Conservation (phyloP, 64 coral and sea anemone genomes). For the Stichodactyla mertensii region DNA sequence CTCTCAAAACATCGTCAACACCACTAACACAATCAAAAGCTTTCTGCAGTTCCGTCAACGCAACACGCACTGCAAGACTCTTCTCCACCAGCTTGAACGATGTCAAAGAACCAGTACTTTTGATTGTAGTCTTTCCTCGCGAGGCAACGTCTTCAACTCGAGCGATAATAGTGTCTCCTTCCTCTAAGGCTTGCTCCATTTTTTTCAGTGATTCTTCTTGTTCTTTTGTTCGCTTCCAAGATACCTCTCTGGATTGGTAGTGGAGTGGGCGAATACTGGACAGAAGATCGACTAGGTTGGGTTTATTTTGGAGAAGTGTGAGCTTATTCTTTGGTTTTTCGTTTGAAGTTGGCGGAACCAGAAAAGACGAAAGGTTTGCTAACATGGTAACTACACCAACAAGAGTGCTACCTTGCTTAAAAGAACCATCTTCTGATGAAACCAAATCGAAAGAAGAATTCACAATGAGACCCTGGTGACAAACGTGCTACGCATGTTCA, state of each 20-base stretch:
- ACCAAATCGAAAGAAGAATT: not conserved
- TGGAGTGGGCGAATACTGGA: not conserved
- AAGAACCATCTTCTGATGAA: not conserved
- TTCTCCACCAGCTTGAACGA: slow-evolving; percentile 34
- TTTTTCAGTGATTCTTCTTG: slow-evolving; percentile 2
- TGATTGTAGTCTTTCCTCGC: not conserved
- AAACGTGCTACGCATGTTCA: too few species aligned
- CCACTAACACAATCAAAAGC: slow-evolving; percentile 39
- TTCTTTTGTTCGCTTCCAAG: not conserved
- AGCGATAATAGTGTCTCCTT: slow-evolving; percentile 31
- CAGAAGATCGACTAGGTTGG: slow-evolving; percentile 12
- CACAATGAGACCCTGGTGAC: not conserved
- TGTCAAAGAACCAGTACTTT: not conserved
- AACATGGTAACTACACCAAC: not conserved
- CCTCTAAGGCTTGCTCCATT: slow-evolving; percentile 47
- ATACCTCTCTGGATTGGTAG: not conserved
- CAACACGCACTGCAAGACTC: slow-evolving; percentile 42
- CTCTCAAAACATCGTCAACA: slow-evolving; percentile 22
- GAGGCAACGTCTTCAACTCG: slow-evolving; percentile 19
- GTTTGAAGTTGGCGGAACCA: not conserved
- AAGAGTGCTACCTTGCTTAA: not conserved
- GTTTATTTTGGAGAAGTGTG: not conserved
- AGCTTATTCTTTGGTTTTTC: not conserved
- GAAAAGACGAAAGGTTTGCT: not conserved
- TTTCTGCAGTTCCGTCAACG: slow-evolving; percentile 50